These are phyloP conservation scores for Cladorhizidae sp. DNA, from an alignment of 37 sponge, comb jelly and placozoan genomes.

Conservation along the genomic window DNA sequence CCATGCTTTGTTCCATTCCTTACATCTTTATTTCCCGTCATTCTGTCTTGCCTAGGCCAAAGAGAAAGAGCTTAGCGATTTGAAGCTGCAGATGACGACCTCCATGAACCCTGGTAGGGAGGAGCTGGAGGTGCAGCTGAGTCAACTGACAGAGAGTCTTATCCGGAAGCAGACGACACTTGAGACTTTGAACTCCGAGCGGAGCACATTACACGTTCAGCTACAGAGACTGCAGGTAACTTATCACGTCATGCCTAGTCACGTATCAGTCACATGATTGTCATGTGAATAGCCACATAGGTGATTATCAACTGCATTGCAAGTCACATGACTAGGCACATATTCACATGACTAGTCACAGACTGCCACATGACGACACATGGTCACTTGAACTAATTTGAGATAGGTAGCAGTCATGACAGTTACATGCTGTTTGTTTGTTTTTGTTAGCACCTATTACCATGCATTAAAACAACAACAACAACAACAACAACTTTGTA, in stretches of 20 bases:
- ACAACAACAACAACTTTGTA: no score
- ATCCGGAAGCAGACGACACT: slow-evolving; percentile 84
- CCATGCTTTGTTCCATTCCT: background rate
- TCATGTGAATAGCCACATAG: background rate
- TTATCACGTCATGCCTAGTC: background rate
- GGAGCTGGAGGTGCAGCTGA: slow-evolving; percentile 68
- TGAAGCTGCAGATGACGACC: slow-evolving; percentile 29
- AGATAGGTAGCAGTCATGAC: no score
- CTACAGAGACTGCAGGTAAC: slow-evolving; percentile 69
- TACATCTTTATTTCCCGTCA: background rate
- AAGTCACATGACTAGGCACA: background rate
- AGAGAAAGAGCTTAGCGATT: slow-evolving; percentile 17
- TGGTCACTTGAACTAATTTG: no score
- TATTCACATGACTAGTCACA: background rate
- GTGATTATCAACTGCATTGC: background rate
- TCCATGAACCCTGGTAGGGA: slow-evolving; percentile 8
- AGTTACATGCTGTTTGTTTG: no score
- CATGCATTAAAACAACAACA: no score
- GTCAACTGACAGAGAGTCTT: slow-evolving; percentile 82
- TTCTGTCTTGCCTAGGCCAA: slow-evolving; percentile 9
- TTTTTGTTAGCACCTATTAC: no score
- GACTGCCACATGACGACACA: no score
- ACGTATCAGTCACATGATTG: background rate
- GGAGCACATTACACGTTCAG: slow-evolving; percentile 64
- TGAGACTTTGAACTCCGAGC: slow-evolving; percentile 81